These are phyloP conservation scores for Drosophila aldrichi DNA, from an alignment of 2,888 invertebrate species.

Conservation along the genomic window DNA sequence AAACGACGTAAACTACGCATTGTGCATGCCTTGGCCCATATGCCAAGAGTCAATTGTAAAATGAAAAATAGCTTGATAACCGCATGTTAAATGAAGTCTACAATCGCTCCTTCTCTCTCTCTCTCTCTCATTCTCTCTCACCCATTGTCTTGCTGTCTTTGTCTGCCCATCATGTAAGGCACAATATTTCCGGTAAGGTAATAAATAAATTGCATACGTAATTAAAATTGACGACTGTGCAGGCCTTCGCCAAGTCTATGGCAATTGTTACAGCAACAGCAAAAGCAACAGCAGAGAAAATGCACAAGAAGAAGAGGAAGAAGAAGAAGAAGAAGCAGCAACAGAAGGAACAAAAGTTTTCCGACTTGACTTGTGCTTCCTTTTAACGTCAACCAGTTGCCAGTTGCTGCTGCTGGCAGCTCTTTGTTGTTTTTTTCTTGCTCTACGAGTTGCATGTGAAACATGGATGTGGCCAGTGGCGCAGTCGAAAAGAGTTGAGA, in stretches of 20 bases:
- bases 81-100: conserved; percentile 65
- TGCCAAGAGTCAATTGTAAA: conserved; percentile 69
- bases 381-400: conserved; percentile 76
- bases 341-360: conserved; percentile 63
- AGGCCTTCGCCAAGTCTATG: conserved; percentile 40
- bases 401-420: conserved; percentile 56
- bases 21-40: conserved; percentile 23
- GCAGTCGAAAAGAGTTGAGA: neutral
- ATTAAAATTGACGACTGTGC: conserved; percentile 80
- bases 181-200: conserved; percentile 80
- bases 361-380: conserved; percentile 77
- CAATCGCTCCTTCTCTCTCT: neutral
- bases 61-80: conserved; percentile 78
- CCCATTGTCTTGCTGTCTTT: neutral
- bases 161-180: conserved; percentile 47
- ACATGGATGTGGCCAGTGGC: conserved; percentile 60
- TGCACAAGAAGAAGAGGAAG: conserved; percentile 3
- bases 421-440: conserved; percentile 21
- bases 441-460: conserved; percentile 70
- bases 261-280: conserved; percentile 56
- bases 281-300: neutral
- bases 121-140: too few species aligned
- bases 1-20: neutral
- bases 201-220: conserved; percentile 82
- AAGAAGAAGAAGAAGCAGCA: conserved; percentile 4